Evolutionary conservation across 2,113 vertebrate species (phyloP).

Genomic region (Laticauda laticaudata): DNA sequence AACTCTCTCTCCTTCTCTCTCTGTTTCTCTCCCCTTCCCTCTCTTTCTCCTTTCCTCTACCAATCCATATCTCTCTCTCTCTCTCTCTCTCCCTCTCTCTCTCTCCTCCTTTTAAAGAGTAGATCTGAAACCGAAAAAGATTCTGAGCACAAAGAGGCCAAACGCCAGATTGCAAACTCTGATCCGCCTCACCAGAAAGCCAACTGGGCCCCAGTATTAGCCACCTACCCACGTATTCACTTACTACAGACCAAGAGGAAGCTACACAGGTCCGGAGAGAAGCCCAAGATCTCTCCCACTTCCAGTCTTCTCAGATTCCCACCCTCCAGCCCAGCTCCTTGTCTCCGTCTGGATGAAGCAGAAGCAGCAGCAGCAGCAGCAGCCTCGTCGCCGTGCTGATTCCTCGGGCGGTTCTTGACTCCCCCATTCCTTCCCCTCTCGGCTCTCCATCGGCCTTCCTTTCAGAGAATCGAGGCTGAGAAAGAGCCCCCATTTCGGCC

Average conservation of each 20-base stretch:
- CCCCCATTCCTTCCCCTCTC: neutral
- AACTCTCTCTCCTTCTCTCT: neutral
- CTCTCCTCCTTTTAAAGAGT: neutral
- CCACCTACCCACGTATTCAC: neutral
- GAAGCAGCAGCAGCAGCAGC: no score
- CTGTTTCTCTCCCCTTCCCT: no score
- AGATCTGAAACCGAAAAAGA: neutral
- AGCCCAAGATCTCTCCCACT: neutral
- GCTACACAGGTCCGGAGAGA: neutral
- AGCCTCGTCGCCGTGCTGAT: no score
- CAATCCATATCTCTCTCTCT: neutral
- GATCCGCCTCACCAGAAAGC: neutral
- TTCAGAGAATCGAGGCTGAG: neutral
- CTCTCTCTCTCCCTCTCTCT: rapidly evolving
- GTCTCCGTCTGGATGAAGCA: neutral
- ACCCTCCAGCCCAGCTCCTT: neutral
- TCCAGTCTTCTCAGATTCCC: neutral
- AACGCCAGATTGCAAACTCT: neutral
- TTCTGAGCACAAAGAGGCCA: neutral
- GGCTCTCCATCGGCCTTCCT: neutral
- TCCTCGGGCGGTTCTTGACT: no score
- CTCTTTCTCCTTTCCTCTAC: no score
- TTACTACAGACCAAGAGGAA: neutral
- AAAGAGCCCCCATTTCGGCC: slow-evolving; percentile 30
- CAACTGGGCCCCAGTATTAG: neutral